Conservation (phyloP, 1,140 invertebrate genomes). For the Leptonema lineaticorne region DNA sequence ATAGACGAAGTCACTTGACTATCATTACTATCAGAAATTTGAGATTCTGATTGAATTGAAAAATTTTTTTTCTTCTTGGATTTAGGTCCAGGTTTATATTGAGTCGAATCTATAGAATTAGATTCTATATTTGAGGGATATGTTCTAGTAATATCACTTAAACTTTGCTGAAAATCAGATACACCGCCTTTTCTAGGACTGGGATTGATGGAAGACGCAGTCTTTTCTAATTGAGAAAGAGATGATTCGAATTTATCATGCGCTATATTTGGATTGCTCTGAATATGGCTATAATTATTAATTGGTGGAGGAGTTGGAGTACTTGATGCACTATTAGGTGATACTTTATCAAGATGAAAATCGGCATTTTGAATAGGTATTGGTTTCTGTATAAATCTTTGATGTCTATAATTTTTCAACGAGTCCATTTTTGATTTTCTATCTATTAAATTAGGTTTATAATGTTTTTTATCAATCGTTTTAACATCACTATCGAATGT, state of each 20-base stretch:
- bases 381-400: slow-evolving; percentile 43
- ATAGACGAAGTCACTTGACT: background rate
- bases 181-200: slow-evolving; percentile 48
- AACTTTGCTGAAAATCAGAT: slow-evolving; percentile 54
- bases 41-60: background rate
- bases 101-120: background rate
- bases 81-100: slow-evolving; percentile 46
- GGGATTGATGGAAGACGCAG: slow-evolving; percentile 44
- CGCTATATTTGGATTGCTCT: slow-evolving; percentile 13
- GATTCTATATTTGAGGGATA: slow-evolving; percentile 49
- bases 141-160: slow-evolving; percentile 55
- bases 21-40: background rate
- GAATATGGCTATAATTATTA: background rate
- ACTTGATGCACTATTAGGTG: slow-evolving; percentile 31
- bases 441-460: slow-evolving; percentile 40
- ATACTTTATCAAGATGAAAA: slow-evolving; percentile 20
- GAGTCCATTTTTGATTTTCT: slow-evolving; percentile 50
- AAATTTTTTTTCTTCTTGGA: slow-evolving; percentile 51
- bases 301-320: slow-evolving; percentile 34
- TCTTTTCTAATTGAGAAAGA: slow-evolving; percentile 51
- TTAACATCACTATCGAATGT: slow-evolving; percentile 27
- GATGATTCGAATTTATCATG: slow-evolving; percentile 47
- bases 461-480: slow-evolving; percentile 35
- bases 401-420: slow-evolving; percentile 56
- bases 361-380: slow-evolving; percentile 28